These are phyloP conservation scores for Drosophila rhopaloa DNA, from an alignment of 1,140 invertebrate species.

Conservation along the genomic window DNA sequence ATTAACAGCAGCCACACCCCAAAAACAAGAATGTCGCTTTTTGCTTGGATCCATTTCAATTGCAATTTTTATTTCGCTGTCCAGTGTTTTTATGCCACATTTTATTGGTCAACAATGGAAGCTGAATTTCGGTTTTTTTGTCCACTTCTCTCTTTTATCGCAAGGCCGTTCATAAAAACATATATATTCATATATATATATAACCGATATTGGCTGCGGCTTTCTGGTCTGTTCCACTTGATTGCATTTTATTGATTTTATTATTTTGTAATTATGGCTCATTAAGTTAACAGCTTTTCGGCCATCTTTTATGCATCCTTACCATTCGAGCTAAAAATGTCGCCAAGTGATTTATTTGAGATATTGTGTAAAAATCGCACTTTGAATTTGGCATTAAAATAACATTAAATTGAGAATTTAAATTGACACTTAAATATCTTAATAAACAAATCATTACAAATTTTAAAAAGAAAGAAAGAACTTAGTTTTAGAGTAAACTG, in stretches of 20 bases:
- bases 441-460: no score
- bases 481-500: no score
- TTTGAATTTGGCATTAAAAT: no score
- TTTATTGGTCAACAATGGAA: conserved; percentile 39
- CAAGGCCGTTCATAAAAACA: conserved; percentile 37
- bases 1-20: conserved; percentile 34
- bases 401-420: no score
- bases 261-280: conserved; percentile 23
- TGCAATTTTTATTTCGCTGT: conserved; percentile 44
- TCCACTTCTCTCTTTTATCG: conserved; percentile 2
- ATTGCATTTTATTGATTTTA: conserved; percentile 40
- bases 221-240: conserved; percentile 3
- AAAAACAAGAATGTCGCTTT: conserved; percentile 37
- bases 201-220: background rate
- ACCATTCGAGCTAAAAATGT: background rate
- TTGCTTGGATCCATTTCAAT: conserved; percentile 42
- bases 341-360: background rate
- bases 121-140: conserved; percentile 10
- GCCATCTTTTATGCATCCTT: conserved; percentile 2
- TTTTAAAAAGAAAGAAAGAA: no score
- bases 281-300: conserved; percentile 15
- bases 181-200: background rate
- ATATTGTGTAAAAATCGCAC: background rate
- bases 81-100: conserved; percentile 31
- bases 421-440: no score